Percentiles rank a stretch among this genome's conserved stretches.
Conservation (phyloP, 2,113 vertebrate species). For the Caranx melampygus region DNA sequence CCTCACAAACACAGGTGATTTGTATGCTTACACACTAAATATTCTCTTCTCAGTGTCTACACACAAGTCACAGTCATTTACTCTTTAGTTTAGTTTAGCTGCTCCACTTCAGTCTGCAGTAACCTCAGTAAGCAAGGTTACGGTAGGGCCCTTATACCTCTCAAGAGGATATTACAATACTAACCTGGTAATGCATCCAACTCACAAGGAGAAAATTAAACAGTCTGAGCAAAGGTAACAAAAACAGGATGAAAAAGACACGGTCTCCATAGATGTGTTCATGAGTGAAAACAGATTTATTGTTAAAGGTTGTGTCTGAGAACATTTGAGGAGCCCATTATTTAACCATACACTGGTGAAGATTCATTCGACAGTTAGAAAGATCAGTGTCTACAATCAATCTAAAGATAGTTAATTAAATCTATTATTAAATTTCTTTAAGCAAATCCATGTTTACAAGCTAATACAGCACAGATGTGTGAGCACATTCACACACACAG, state of each 20-base stretch:
- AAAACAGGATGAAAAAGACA: background rate
- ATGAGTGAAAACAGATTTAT: conserved; percentile 26
- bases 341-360: background rate
- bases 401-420: background rate
- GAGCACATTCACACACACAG: background rate
- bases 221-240: background rate
- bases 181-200: too few relatives aligned
- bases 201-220: too few relatives aligned
- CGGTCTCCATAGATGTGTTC: background rate
- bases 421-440: conserved; percentile 1
- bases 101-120: too few relatives aligned
- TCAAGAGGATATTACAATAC: too few relatives aligned
- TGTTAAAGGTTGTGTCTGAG: background rate
- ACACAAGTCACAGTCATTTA: too few relatives aligned
- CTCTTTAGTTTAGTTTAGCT: too few relatives aligned
- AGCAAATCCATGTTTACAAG: conserved; percentile 20
- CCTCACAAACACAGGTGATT: too few relatives aligned
- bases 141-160: too few relatives aligned
- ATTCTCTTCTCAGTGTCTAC: too few relatives aligned
- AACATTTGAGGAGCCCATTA: background rate
- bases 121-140: too few relatives aligned
- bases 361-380: background rate
- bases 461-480: background rate
- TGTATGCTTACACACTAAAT: too few relatives aligned
- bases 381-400: conserved; percentile 1